These are phyloP conservation scores for Ciconia stormi DNA, from an alignment of 2,113 vertebrate species.

Conservation along the genomic window DNA sequence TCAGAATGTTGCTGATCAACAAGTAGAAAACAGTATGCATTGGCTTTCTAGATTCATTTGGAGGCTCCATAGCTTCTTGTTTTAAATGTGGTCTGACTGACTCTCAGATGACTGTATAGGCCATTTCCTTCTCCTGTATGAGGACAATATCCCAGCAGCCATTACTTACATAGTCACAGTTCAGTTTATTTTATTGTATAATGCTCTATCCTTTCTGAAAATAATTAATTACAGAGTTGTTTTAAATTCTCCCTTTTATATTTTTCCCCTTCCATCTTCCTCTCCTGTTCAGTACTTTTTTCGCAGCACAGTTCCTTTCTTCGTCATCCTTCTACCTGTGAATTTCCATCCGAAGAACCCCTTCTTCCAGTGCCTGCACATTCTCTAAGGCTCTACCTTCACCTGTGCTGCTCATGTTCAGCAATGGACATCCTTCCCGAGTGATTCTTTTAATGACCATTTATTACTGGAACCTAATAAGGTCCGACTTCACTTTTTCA, in stretches of 20 bases:
- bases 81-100: neutral
- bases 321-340: neutral
- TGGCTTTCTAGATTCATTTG: slow-evolving; percentile 9
- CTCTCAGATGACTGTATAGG: neutral
- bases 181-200: neutral
- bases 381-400: neutral
- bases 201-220: neutral
- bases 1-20: slow-evolving; percentile 62
- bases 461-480: neutral
- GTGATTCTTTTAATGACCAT: neutral
- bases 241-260: neutral
- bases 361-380: neutral
- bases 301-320: neutral
- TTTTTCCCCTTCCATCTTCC: neutral
- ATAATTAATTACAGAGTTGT: neutral
- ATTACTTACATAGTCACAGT: neutral
- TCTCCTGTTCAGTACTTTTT: neutral
- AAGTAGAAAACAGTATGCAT: neutral
- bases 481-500: neutral
- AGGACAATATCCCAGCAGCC: neutral
- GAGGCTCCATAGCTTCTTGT: neutral
- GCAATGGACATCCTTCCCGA: neutral
- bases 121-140: neutral
- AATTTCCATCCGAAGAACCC: neutral
- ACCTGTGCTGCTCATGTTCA: neutral